These are phyloP conservation scores for Trachelipus rathkii DNA, from an alignment of 1,140 invertebrate species.

Conservation along the genomic window DNA sequence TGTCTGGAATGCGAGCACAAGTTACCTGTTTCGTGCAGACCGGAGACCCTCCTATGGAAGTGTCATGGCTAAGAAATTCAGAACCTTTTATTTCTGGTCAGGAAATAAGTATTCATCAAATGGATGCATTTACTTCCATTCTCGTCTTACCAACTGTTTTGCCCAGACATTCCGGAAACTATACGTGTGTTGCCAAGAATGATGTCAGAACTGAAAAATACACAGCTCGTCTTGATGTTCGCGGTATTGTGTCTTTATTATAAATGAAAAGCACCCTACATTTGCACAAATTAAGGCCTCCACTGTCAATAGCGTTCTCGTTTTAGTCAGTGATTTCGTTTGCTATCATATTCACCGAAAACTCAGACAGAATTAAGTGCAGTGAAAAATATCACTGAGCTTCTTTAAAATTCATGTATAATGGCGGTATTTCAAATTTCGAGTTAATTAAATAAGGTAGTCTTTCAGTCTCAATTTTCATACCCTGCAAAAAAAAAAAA, in stretches of 20 bases:
- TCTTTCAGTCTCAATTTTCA: too few relatives aligned
- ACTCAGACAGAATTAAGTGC: too few relatives aligned
- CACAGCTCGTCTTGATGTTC: constrained; percentile 55
- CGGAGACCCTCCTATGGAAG: constrained; percentile 86
- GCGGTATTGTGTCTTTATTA: constrained; percentile 46
- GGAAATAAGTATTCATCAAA: constrained; percentile 59
- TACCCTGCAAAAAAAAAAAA: too few relatives aligned
- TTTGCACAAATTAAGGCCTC: not conserved
- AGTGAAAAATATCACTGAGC: too few relatives aligned
- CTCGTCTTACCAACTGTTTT: constrained; percentile 79
- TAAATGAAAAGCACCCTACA: not conserved
- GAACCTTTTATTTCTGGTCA: constrained; percentile 54
- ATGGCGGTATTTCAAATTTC: too few relatives aligned
- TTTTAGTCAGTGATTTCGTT: too few relatives aligned
- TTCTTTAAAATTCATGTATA: too few relatives aligned
- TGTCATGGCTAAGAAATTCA: constrained; percentile 70
- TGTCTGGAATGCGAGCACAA: constrained; percentile 53
- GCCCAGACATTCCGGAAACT: constrained; percentile 73
- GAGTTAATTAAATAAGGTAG: too few relatives aligned
- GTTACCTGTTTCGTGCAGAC: constrained; percentile 90
- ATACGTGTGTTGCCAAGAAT: constrained; percentile 69
- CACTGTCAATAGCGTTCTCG: too few relatives aligned
- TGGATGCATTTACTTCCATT: constrained; percentile 82
- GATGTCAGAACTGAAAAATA: constrained; percentile 60
- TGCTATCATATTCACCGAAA: too few relatives aligned